phyloP scores from a whole-genome alignment of 2,888 invertebrate species.

The Asteroscopus sphinx region DNA sequence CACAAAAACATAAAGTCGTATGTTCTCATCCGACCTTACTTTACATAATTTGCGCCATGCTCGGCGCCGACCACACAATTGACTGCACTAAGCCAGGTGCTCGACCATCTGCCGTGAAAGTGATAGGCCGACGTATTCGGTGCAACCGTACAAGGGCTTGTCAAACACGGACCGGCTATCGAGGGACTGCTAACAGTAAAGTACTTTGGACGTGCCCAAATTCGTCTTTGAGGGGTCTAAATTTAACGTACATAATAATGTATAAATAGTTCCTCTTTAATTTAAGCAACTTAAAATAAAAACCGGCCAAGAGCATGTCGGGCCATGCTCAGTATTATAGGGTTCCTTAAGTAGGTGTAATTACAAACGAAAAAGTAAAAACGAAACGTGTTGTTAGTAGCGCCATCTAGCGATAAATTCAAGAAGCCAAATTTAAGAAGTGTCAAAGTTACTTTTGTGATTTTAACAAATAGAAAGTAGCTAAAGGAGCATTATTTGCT shows the following conservation, averaged over 20 bases:
- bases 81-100: constrained; percentile 23
- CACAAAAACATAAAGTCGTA: no score
- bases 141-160: constrained; percentile 20
- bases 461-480: no score
- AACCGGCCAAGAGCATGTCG: no score
- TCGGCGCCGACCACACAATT: background rate
- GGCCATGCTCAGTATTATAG: no score
- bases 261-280: background rate
- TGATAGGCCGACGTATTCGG: constrained; percentile 15
- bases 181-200: constrained; percentile 14
- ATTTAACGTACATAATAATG: background rate
- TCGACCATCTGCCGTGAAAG: constrained; percentile 28
- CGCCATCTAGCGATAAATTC: no score
- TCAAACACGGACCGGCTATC: constrained; percentile 15
- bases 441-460: no score
- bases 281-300: background rate
- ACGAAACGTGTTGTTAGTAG: no score
- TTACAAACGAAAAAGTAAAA: no score
- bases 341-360: no score
- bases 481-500: no score
- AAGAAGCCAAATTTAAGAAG: no score
- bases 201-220: constrained; percentile 3
- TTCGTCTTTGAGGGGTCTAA: constrained; percentile 4
- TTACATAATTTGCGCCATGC: background rate
- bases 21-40: background rate